These are phyloP conservation scores for Gallinago stenura DNA, from an alignment of 2,797 vertebrate species.

Conservation along the genomic window DNA sequence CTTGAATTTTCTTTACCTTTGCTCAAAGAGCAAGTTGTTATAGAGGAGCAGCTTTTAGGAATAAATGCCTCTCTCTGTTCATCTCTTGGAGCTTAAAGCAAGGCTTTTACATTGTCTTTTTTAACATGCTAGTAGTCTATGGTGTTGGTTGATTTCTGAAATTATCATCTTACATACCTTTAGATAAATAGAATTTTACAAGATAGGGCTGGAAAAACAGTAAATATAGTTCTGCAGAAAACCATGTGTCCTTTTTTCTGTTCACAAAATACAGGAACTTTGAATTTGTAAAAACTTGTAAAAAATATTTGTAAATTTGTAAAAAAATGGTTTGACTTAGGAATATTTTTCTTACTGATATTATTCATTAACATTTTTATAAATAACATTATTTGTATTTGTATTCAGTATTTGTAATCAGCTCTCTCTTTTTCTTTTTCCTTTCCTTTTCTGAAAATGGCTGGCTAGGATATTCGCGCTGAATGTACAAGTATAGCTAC, in stretches of 20 bases:
- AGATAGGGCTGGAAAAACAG: not conserved
- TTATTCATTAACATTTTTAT: constrained; percentile 17
- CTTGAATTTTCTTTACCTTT: not conserved
- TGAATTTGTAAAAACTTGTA: not conserved
- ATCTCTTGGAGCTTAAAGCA: not conserved
- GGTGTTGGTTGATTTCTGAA: not conserved
- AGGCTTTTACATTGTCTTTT: not conserved
- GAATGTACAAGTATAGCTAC: constrained; percentile 72
- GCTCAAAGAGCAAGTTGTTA: not conserved
- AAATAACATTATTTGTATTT: constrained; percentile 36
- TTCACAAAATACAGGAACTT: not conserved
- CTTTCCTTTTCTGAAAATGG: constrained; percentile 71
- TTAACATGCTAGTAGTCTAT: not conserved
- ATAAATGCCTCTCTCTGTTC: not conserved
- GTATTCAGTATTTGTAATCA: constrained; percentile 62
- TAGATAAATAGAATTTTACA: not conserved
- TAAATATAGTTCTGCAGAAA: not conserved
- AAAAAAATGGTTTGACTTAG: not conserved
- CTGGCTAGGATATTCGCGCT: constrained; percentile 70
- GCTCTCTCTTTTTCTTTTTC: constrained; percentile 67
- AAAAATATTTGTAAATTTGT: no score
- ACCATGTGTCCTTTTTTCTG: not conserved
- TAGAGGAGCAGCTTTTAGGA: not conserved
- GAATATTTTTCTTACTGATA: not conserved
- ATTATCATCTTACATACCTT: not conserved